Evolutionary conservation across 2,888 invertebrate species (phyloP).

Genomic region (Drosophila melanosoma): DNA sequence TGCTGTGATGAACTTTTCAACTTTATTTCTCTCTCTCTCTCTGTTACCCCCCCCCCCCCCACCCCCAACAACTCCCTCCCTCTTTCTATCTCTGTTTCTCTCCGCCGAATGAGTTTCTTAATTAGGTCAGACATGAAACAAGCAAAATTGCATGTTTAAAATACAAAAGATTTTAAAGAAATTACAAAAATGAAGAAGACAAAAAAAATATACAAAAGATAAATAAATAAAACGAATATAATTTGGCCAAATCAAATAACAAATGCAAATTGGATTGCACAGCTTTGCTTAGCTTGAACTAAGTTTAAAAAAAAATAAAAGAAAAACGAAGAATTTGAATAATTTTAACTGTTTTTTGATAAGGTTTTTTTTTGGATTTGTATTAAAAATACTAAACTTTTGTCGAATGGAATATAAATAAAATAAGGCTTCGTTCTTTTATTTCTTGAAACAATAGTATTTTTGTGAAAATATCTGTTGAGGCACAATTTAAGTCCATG

Average conservation of each 20-base stretch:
- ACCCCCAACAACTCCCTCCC: background rate
- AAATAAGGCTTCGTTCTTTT: background rate
- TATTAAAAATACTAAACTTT: background rate
- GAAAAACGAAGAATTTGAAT: constrained; percentile 2
- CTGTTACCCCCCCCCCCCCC: too few relatives aligned
- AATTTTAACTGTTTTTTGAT: background rate
- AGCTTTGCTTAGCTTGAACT: background rate
- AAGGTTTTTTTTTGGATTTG: background rate
- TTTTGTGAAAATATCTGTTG: background rate
- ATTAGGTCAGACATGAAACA: constrained; percentile 35
- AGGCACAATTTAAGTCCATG: background rate
- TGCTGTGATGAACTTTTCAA: constrained; percentile 56
- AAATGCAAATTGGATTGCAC: constrained; percentile 42
- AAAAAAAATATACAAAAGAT: constrained; percentile 1
- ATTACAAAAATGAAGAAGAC: background rate
- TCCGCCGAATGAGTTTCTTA: constrained; percentile 52
- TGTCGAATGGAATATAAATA: background rate
- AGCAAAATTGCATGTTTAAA: constrained; percentile 42
- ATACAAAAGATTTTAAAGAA: constrained; percentile 15
- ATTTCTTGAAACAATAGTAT: background rate
- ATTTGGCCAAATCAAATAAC: constrained; percentile 48
- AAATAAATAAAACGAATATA: constrained; percentile 21
- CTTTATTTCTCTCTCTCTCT: constrained; percentile 26
- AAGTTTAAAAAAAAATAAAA: too few relatives aligned
- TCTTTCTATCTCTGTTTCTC: background rate